Conservation (phyloP, 2,888 invertebrate genomes). For the Heliconius charithonia region DNA sequence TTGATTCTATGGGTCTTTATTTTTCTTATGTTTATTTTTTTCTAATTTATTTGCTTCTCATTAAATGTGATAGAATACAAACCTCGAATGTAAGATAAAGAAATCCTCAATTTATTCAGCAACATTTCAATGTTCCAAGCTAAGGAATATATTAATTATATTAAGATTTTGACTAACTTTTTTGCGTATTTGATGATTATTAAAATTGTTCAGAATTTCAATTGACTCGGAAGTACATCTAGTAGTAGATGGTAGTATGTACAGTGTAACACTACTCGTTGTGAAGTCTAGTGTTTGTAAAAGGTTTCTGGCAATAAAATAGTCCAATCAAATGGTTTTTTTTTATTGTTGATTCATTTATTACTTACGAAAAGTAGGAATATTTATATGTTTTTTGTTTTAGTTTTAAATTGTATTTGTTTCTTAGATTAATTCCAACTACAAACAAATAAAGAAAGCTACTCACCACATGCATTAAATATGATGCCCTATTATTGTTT, state of each 20-base stretch:
- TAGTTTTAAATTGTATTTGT: not conserved
- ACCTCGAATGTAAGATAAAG: conserved; percentile 76
- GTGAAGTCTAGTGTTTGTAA: conserved; percentile 78
- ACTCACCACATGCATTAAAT: not conserved
- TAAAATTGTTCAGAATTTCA: conserved; percentile 55
- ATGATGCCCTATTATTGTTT: not conserved
- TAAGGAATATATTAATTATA: conserved; percentile 54
- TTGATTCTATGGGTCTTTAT: conserved; percentile 74
- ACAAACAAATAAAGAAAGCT: conserved; percentile 24
- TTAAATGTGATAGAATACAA: conserved; percentile 76
- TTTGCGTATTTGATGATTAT: conserved; percentile 60
- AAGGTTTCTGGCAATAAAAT: conserved; percentile 84
- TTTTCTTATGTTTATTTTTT: conserved; percentile 69
- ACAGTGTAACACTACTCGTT: conserved; percentile 73
- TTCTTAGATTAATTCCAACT: not conserved
- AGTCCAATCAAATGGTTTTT: conserved; percentile 71
- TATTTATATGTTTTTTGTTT: not conserved
- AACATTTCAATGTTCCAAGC: conserved; percentile 66
- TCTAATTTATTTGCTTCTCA: conserved; percentile 78
- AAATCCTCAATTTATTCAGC: conserved; percentile 70
- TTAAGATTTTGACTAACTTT: conserved; percentile 73
- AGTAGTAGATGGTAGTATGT: conserved; percentile 77
- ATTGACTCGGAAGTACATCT: conserved; percentile 72
- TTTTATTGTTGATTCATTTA: conserved; percentile 49
- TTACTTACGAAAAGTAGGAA: not conserved